Conservation (phyloP, 2,797 vertebrate species). For the Leontopithecus rosalia region DNA sequence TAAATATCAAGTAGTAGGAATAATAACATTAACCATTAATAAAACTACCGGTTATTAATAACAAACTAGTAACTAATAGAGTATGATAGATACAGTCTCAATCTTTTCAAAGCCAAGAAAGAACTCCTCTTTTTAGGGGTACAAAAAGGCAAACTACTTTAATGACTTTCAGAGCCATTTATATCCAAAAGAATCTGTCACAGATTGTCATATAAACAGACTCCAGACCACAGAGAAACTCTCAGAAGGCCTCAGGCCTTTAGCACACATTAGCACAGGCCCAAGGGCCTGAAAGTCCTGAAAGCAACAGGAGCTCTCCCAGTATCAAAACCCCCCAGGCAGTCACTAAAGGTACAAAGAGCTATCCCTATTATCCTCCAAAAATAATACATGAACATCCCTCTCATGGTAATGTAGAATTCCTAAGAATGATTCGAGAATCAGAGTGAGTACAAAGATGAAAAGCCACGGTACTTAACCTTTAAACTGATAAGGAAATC, state of each 20-base stretch:
- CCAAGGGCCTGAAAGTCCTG: neutral
- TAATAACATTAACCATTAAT: neutral
- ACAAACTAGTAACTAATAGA: neutral
- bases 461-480: neutral
- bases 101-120: neutral
- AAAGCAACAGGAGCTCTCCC: too few relatives aligned
- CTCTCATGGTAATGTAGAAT: accelerated
- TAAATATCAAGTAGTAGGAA: neutral
- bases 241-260: neutral
- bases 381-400: neutral
- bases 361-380: neutral
- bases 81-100: neutral
- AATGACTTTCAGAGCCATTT: neutral
- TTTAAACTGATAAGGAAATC: conserved; percentile 25
- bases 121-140: neutral
- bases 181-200: neutral
- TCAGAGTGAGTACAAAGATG: neutral
- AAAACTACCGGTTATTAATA: neutral
- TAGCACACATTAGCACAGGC: neutral
- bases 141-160: neutral
- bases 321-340: too few relatives aligned
- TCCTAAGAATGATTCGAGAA: neutral
- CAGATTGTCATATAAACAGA: neutral
- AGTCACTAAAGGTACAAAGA: neutral
- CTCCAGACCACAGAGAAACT: neutral